Percentiles rank a stretch among this genome's conserved stretches.
phyloP scores from a whole-genome alignment of 2,888 invertebrate species.

The Aradus depressus region DNA sequence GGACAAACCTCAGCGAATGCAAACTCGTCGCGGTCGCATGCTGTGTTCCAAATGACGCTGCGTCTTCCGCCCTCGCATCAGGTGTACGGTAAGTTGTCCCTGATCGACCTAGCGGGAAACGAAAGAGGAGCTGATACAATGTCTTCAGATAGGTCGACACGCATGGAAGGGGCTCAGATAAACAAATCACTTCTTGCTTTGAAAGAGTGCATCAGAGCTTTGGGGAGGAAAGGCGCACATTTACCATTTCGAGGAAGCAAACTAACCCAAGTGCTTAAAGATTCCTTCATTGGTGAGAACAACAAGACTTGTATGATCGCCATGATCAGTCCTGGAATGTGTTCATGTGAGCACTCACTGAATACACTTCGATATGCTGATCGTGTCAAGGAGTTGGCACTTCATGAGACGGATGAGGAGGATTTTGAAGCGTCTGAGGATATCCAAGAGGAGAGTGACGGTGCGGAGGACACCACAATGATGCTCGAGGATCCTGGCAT shows the following conservation, averaged over 20 bases:
- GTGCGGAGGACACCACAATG: conserved; percentile 32
- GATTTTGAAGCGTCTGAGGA: conserved; percentile 11
- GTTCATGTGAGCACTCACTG: conserved; percentile 93
- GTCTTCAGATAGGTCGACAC: conserved; percentile 87
- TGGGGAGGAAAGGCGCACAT: conserved; percentile 92
- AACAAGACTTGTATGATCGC: conserved; percentile 99
- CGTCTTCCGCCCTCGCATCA: conserved; percentile 64
- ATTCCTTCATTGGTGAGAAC: conserved; percentile 97
- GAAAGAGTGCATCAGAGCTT: conserved; percentile 94
- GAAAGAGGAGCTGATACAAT: conserved; percentile 98
- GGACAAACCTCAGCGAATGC: conserved; percentile 96
- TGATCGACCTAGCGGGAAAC: conserved; percentile 95
- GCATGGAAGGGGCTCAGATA: conserved; percentile 95
- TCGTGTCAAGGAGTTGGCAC: conserved; percentile 88
- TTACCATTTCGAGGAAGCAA: conserved; percentile 96
- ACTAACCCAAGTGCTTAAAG: conserved; percentile 88
- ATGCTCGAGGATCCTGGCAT: conserved; percentile 26
- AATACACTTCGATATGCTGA: conserved; percentile 97
- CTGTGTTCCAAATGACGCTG: conserved; percentile 94
- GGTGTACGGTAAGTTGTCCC: conserved; percentile 93
- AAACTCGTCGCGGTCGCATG: conserved; percentile 97
- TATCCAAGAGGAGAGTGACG: conserved; percentile 4
- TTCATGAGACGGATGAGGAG: too few relatives aligned
- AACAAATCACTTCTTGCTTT: conserved; percentile 91
- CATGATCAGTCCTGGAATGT: conserved; percentile 95